Conservation (phyloP, 1,140 invertebrate species). For the Ips nitidus region DNA sequence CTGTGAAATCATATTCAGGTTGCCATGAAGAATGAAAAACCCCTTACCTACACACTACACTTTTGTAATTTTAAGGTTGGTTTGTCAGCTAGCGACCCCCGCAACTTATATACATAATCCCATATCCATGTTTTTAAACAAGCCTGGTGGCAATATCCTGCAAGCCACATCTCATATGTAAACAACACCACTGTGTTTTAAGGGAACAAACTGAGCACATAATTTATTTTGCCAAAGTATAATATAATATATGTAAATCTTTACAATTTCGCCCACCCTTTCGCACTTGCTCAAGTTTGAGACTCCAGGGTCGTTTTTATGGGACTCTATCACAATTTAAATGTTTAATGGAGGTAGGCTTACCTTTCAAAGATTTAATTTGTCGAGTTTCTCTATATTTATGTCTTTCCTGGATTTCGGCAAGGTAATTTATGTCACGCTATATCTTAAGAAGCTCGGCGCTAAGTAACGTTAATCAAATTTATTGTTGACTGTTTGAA, state of each 20-base stretch:
- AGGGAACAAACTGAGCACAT: slow-evolving; percentile 18
- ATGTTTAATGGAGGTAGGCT: slow-evolving; percentile 30
- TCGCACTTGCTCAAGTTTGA: slow-evolving; percentile 20
- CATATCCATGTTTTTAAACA: slow-evolving; percentile 21
- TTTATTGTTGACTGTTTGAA: neutral
- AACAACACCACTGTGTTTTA: slow-evolving; percentile 32
- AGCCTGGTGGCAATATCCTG: slow-evolving; percentile 20
- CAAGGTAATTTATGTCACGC: neutral
- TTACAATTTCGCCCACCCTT: slow-evolving; percentile 9
- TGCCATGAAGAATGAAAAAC: no score
- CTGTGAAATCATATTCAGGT: no score
- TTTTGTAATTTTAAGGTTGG: no score
- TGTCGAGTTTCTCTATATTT: slow-evolving; percentile 16
- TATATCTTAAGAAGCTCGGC: neutral
- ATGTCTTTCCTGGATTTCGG: neutral
- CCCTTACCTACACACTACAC: no score
- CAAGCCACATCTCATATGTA: slow-evolving; percentile 21
- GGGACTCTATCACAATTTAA: slow-evolving; percentile 29
- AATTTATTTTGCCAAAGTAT: slow-evolving; percentile 28
- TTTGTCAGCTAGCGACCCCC: neutral
- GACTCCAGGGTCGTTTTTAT: slow-evolving; percentile 26
- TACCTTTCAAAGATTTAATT: slow-evolving; percentile 25
- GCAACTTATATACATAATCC: slow-evolving; percentile 1
- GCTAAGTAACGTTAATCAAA: no score
- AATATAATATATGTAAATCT: slow-evolving; percentile 25